phyloP scores from a whole-genome alignment of 2,888 invertebrate genomes.

The Ethmia dodecea region DNA sequence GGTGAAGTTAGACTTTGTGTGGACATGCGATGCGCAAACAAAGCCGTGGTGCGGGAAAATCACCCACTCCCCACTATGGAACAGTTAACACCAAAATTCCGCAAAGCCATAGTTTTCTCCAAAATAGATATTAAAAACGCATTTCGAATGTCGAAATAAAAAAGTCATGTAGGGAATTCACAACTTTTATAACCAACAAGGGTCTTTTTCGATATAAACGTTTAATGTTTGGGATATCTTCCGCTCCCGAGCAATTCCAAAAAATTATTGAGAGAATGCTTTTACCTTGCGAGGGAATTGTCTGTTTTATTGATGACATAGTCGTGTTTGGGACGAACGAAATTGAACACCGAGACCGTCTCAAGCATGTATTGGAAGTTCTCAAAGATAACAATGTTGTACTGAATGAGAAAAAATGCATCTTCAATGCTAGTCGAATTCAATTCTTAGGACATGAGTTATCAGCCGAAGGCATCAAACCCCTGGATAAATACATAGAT shows the following conservation, averaged over 20 bases:
- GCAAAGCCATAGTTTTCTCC: slow-evolving; percentile 16
- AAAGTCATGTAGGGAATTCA: slow-evolving; percentile 17
- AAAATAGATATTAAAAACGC: slow-evolving; percentile 20
- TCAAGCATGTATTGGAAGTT: slow-evolving; percentile 19
- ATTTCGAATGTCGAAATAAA: slow-evolving; percentile 14
- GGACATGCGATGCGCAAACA: too few species aligned
- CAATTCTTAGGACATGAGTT: slow-evolving; percentile 30
- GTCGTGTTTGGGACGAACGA: slow-evolving; percentile 17
- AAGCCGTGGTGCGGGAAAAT: slow-evolving; percentile 17
- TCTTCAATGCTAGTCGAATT: slow-evolving; percentile 19
- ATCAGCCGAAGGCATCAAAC: slow-evolving; percentile 25
- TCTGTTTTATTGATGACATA: slow-evolving; percentile 29
- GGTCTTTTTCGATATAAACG: slow-evolving; percentile 32
- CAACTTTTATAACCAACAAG: slow-evolving; percentile 19
- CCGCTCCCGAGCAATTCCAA: slow-evolving; percentile 31
- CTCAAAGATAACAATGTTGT: slow-evolving; percentile 15
- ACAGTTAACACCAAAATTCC: slow-evolving; percentile 22
- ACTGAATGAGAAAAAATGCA: slow-evolving; percentile 30
- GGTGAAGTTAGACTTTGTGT: too few species aligned
- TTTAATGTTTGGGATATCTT: slow-evolving; percentile 34
- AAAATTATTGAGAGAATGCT: slow-evolving; percentile 28
- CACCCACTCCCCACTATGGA: slow-evolving; percentile 21
- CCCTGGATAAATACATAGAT: slow-evolving; percentile 26
- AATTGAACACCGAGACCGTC: slow-evolving; percentile 25
- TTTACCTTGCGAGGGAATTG: slow-evolving; percentile 18